Evolutionary conservation across 2,797 vertebrate genomes (phyloP).

Genomic region (Melanotaenia pygmaea): DNA sequence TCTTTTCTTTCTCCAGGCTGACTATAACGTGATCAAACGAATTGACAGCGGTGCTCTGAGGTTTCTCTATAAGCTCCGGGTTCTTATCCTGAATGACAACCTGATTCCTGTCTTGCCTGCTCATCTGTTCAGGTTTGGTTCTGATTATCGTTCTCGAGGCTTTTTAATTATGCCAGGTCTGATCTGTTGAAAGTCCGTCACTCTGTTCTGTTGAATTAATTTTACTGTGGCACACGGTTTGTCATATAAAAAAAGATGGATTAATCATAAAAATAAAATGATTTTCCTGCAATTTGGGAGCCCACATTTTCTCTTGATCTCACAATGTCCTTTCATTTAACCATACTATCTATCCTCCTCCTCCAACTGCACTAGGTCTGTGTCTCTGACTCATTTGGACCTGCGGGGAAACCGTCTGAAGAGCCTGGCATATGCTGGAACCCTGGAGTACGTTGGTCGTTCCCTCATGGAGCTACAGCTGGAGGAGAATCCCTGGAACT

Average conservation of each 20-base stretch:
- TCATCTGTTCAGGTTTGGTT: constrained; percentile 82
- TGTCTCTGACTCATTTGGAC: constrained; percentile 95
- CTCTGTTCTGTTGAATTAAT: constrained; percentile 49
- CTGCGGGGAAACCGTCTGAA: constrained; percentile 98
- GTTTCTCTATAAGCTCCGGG: constrained; percentile 96
- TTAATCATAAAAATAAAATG: constrained; percentile 54
- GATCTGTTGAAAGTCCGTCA: constrained; percentile 71
- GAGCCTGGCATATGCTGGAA: constrained; percentile 95
- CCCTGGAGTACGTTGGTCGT: constrained; percentile 94
- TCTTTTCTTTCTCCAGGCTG: constrained; percentile 87
- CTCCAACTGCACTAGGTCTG: constrained; percentile 70
- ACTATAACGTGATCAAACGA: constrained; percentile 98
- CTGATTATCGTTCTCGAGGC: constrained; percentile 45
- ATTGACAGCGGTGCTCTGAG: constrained; percentile 97
- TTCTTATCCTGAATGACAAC: constrained; percentile 99
- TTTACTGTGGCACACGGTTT: constrained; percentile 32
- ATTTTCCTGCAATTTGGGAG: constrained; percentile 45
- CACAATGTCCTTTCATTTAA: constrained; percentile 54
- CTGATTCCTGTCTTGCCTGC: constrained; percentile 94
- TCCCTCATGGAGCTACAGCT: constrained; percentile 97
- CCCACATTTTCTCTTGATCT: constrained; percentile 40
- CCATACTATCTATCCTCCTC: constrained; percentile 31
- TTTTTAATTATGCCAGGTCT: constrained; percentile 71
- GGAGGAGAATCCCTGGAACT: constrained; percentile 99
- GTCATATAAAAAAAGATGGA: constrained; percentile 38